Conservation (phyloP, 2,113 vertebrate species). For the Limanda limanda region DNA sequence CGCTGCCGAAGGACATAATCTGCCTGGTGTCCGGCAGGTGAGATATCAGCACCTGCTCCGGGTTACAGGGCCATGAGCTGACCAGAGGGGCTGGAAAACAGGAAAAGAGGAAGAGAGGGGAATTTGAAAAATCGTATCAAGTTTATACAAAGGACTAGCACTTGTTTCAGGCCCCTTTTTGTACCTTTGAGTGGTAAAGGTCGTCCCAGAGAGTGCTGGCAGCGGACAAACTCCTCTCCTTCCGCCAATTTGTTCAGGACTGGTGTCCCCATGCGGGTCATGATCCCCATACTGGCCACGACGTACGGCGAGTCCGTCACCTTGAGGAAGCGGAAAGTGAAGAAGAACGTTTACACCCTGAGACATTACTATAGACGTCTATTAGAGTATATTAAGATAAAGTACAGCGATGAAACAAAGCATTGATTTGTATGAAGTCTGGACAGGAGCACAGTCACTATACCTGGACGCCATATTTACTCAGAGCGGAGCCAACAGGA, state of each 20-base stretch:
- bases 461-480: slow-evolving; percentile 89
- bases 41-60: slow-evolving; percentile 92
- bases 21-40: slow-evolving; percentile 94
- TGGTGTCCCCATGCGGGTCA: slow-evolving; percentile 92
- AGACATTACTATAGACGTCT: neutral
- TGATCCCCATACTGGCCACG: slow-evolving; percentile 96
- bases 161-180: neutral
- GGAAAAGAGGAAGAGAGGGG: neutral
- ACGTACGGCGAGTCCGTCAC: slow-evolving; percentile 96
- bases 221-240: slow-evolving; percentile 90
- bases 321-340: slow-evolving; percentile 67
- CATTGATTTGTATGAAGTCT: neutral
- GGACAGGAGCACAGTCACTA: neutral
- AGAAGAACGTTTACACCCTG: neutral
- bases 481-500: slow-evolving; percentile 89
- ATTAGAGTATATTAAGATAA: slow-evolving; percentile 3
- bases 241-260: slow-evolving; percentile 84
- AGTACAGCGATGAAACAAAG: neutral
- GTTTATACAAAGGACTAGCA: neutral
- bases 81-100: slow-evolving; percentile 87
- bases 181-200: slow-evolving; percentile 93
- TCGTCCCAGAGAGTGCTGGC: slow-evolving; percentile 93
- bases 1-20: slow-evolving; percentile 95
- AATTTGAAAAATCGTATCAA: neutral
- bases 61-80: slow-evolving; percentile 97